Base-by-base conservation (phyloP, 2,888 invertebrate genomes). In the Mesoligia furuncula region DNA sequence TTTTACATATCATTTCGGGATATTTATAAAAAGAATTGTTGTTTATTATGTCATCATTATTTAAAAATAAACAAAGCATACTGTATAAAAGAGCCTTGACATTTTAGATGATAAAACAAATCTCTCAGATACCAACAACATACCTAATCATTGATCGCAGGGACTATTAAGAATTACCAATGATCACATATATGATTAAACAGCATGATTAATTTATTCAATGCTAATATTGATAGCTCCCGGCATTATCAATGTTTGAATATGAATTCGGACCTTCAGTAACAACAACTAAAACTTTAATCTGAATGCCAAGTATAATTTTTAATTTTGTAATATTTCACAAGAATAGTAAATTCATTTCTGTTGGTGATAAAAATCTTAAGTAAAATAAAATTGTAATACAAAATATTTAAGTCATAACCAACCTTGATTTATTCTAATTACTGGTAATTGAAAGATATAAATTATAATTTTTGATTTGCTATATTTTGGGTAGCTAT, bases 51-150 rank as follows among this genome's bases (percentile, higher is more conserved):
- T 2, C 51, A 20, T 51, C 48, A 48, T 51, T 2, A 54, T 54
- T 54, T 54, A 11, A 54, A 54, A 20, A 54, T 54, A 54, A 74
- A 57, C 51, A 59, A 82, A 59, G 11, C 8, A 0, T 45, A 54
- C 1, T 45, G 27, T 57, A 24, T 15, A 51, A 65, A 76, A 57
- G 7, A 61, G 5, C 90, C 90, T 85, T 91, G 90, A 89, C 90
- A 88, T 90, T 90, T 86, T 48, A 64, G n/a, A 61, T 82, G 73
- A 75, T 85, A 74, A 77, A 79, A 87, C 81, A 75, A 76, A 81
- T 80, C 75, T 80, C 59, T 78, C 17, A 72, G 70, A 80, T 72
- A 75, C n/a, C n/a, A n/a, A n/a, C n/a, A n/a, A n/a, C n/a, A 64
- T 67, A 24, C 7, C 51, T 54, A 75, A 66, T 74, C 72, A 83